Base-by-base conservation (phyloP, 2,888 invertebrate genomes). In the Drosophila lacicola region DNA sequence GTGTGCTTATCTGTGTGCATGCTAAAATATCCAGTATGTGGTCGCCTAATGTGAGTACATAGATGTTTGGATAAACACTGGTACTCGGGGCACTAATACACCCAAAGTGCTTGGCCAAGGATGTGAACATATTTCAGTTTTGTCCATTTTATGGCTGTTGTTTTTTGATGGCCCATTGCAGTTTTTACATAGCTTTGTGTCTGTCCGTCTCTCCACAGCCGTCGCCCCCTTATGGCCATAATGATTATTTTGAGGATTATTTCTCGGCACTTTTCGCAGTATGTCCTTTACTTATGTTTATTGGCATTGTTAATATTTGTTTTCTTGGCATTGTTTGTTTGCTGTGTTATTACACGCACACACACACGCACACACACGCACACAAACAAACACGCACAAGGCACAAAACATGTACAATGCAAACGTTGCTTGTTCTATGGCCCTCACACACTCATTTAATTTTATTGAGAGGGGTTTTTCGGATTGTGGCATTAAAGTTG, bases 181-280 rank as follows among this genome's bases (percentile, higher is more conserved):
- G 78, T 88, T 82, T 82, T 88, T 79, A 82, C 85, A 88, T 76
- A 73, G 76, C 79, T 70, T 57, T 72, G 53, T 49, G 44, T 44
- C 34, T 62, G 45, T 39, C 56, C 2, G 1, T 8, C 8, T 58
- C 57, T 39, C 39, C 41, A 61, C 67, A 54, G 54, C 29, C 54
- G 37, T 61, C 66, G 79, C 70, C 85, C 67, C 68, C 70, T 84
- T 75, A 72, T 76, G 76, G 70, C 66, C 74, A 79, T 82, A 79
- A 88, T 88, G 88, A 88, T 88, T 82, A 88, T 82, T 88, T 82
- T 69, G 76, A 82, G 88, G 82, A 82, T 82, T 82, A 88, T 88
- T 72, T 58, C 69, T 63, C 46, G 65, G 72, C 62, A 54, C 66
- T 70, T 63, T 66, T 46, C 70, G 57, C 41, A 51, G 70, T 54